A percentile compares a stretch with the other conserved stretches of the same genome.
phyloP scores from a whole-genome alignment of 2,888 invertebrate genomes.

The Matsumyia berberina region DNA sequence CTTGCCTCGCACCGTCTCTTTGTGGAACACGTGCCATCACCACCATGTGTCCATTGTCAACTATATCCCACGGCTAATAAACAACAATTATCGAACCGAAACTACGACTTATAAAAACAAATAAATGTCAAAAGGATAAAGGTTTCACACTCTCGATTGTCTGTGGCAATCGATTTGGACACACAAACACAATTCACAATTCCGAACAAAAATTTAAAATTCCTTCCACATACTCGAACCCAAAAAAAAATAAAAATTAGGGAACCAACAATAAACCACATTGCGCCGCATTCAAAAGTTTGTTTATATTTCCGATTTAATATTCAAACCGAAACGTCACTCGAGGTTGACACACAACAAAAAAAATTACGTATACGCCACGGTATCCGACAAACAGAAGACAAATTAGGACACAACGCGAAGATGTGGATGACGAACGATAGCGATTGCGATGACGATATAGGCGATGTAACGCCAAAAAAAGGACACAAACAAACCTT shows the following conservation, averaged over 20 bases:
- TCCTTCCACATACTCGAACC: constrained; percentile 21
- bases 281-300: constrained; percentile 13
- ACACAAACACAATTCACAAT: constrained; percentile 26
- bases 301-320: constrained; percentile 58
- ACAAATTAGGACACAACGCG: constrained; percentile 39
- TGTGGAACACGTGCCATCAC: not conserved
- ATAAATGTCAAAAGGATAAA: constrained; percentile 38
- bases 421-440: constrained; percentile 41
- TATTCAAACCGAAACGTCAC: constrained; percentile 45
- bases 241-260: constrained; percentile 1
- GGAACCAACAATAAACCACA: constrained; percentile 11
- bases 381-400: constrained; percentile 25
- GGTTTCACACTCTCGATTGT: constrained; percentile 12
- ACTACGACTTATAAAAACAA: constrained; percentile 21
- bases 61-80: not conserved
- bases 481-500: constrained; percentile 1
- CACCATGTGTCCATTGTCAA: constrained; percentile 9
- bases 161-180: constrained; percentile 38
- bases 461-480: constrained; percentile 28
- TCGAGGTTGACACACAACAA: not conserved
- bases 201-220: constrained; percentile 6
- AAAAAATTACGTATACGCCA: constrained; percentile 65
- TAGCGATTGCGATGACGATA: constrained; percentile 3
- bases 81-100: not conserved
- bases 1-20: not conserved